Percentiles rank a stretch among this genome's conserved stretches.
Conservation (phyloP, 2,113 vertebrate genomes). For the Crocuta crocuta region DNA sequence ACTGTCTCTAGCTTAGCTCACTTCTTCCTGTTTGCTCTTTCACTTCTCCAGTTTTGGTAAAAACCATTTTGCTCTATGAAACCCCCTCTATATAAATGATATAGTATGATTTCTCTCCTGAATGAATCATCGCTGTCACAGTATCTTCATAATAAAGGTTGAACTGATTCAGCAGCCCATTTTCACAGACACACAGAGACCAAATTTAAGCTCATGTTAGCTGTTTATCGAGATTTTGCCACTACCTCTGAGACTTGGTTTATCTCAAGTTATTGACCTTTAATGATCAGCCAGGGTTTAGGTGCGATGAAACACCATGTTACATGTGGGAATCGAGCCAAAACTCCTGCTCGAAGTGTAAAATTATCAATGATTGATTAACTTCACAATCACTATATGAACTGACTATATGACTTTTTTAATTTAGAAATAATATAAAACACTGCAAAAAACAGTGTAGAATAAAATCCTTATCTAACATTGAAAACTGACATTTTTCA, state of each 20-base stretch:
- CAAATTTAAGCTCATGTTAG: not conserved
- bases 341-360: not conserved
- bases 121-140: not conserved
- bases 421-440: not conserved
- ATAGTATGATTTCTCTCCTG: not conserved
- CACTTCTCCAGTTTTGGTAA: not conserved
- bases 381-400: not conserved
- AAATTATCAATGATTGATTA: not conserved
- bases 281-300: not conserved
- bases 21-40: not conserved
- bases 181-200: not conserved
- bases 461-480: not conserved
- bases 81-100: not conserved
- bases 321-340: not conserved
- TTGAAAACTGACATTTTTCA: not conserved
- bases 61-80: not conserved
- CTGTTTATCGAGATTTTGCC: not conserved
- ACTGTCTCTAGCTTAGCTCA: not conserved
- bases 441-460: not conserved
- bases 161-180: not conserved
- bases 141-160: not conserved
- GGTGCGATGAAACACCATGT: not conserved
- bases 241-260: not conserved
- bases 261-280: not conserved
- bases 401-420: not conserved